Evolutionary conservation across 2,113 vertebrate genomes (phyloP).

Genomic region (Ramphastos sulfuratus): DNA sequence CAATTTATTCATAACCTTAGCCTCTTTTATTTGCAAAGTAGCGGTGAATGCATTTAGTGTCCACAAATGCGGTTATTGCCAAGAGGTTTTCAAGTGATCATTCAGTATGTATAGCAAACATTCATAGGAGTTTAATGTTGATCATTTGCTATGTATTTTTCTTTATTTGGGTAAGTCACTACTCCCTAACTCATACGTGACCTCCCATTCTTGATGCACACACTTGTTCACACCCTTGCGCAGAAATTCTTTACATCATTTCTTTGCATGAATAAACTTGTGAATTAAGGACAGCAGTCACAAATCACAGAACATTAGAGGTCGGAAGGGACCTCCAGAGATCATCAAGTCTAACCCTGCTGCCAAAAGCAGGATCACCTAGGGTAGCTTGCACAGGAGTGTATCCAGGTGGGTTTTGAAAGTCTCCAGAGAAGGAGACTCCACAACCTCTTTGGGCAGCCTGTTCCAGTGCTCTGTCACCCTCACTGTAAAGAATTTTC

Average conservation of each 20-base stretch:
- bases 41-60: neutral
- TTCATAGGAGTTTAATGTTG: neutral
- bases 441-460: no score
- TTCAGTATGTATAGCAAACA: neutral
- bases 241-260: neutral
- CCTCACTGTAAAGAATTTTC: no score
- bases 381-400: no score
- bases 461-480: no score
- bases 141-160: neutral
- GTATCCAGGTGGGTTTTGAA: no score
- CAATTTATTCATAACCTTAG: slow-evolving; percentile 13
- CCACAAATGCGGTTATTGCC: neutral
- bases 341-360: no score
- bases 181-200: neutral
- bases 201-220: neutral
- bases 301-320: no score
- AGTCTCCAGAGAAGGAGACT: no score
- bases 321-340: no score
- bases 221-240: neutral
- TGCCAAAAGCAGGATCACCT: no score
- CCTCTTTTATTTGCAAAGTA: neutral
- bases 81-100: neutral
- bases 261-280: neutral
- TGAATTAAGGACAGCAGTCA: neutral
- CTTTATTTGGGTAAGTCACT: neutral